phyloP scores from a whole-genome alignment of 2,113 vertebrate genomes.

The Eulacestoma nigropectus region DNA sequence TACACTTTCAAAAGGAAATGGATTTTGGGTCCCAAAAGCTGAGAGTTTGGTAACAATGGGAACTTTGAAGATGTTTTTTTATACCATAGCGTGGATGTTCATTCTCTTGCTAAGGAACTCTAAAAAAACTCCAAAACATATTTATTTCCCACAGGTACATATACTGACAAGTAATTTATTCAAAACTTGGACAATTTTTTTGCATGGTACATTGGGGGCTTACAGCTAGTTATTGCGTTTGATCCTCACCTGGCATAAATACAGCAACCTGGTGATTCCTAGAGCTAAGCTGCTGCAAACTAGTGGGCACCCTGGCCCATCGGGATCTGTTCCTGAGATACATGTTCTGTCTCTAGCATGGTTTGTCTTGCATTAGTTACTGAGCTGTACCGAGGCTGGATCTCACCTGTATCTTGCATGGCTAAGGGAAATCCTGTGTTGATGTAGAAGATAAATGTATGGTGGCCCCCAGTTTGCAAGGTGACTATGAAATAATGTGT shows the following conservation, averaged over 20 bases:
- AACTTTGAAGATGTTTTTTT: not conserved
- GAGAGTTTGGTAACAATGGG: not conserved
- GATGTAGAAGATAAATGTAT: not conserved
- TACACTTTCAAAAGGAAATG: not conserved
- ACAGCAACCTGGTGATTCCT: not conserved
- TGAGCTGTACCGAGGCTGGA: not conserved
- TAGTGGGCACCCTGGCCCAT: not conserved
- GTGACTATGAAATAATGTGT: not conserved
- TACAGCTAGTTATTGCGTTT: not conserved
- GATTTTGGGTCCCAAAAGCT: not conserved
- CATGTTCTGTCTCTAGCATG: fast-evolving
- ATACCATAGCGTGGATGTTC: not conserved
- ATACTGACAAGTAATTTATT: not conserved
- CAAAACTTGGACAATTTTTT: not conserved
- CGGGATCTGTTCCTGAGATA: not conserved
- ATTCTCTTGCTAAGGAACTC: not conserved
- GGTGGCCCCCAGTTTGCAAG: not conserved
- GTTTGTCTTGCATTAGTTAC: not conserved
- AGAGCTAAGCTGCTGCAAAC: not conserved
- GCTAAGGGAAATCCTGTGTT: not conserved
- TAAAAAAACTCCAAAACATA: not conserved
- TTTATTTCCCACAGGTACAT: not conserved
- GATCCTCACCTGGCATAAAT: not conserved
- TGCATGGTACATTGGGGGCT: not conserved
- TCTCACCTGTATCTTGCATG: not conserved